Base-by-base conservation (phyloP, 1,140 invertebrate species). In the Drosophila gunungcola region DNA sequence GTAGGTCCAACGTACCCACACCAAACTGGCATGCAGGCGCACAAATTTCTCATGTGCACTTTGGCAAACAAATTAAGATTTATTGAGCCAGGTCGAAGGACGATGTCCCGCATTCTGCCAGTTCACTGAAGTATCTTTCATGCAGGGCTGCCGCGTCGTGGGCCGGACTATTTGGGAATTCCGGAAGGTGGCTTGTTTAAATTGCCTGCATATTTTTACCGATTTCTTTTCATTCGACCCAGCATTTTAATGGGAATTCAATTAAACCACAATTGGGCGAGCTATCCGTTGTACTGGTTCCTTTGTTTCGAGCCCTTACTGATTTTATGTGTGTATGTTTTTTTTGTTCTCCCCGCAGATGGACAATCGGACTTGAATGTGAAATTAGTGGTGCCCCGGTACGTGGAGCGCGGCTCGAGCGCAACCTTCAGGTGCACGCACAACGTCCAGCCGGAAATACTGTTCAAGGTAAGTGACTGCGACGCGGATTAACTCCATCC, bases 361-460 rank as follows among this genome's bases (percentile, higher is more conserved):
- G 92, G 90, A 91, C 91, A 92, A 86, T 91, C 92, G 62, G 92
- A 92, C 54, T 57, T 92, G 54, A 80, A 90, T 43, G 92, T 92
- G 64, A 78, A 92, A 58, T 73, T 92, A 53, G 84, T 83, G 62
- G 84, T 91, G 53, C 92, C 84, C 32, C 70, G 91, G 52, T 92
- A 91, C 70, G 91, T 92, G 73, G 91, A 92, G 54, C 85, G 90
- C 38, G 91, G 91, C 27, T 81, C 91, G 0, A 92, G 91, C 21
- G 95, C 94, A 60, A 93, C 94, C 16, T 92, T 95, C 38, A 93
- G 94, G 51, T 95, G 95, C 91, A 92, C 93, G 38, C 95, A 95
- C 92, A 95, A 95, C 89, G 95, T 95, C 39, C 93, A 93, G 45
- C 93, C 93, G 13, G 94, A 95, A 78, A 93, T 95, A 46, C 93